Conservation (phyloP, 2,888 invertebrate genomes). For the Megamerina dolium region DNA sequence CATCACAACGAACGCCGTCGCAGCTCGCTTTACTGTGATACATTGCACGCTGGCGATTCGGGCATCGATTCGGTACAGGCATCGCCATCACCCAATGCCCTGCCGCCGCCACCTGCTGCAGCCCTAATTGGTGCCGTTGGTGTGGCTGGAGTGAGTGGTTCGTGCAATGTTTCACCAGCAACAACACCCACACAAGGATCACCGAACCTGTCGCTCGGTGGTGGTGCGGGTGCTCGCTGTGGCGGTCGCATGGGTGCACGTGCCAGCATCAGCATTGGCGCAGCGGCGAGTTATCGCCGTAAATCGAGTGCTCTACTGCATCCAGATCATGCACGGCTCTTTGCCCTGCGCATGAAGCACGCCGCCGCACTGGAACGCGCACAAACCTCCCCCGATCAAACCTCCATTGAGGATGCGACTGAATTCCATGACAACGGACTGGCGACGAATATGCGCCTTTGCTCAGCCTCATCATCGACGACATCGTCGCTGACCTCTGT, state of each 20-base stretch:
- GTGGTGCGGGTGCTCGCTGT: too few relatives aligned
- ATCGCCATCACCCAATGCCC: conserved; percentile 53
- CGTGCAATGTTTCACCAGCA: conserved; percentile 45
- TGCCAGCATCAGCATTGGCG: conserved; percentile 33
- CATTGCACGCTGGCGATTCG: conserved; percentile 57
- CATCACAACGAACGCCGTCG: conserved; percentile 32
- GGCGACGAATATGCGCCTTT: conserved; percentile 43
- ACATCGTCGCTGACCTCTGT: conserved; percentile 56
- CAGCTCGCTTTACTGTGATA: conserved; percentile 50
- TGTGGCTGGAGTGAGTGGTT: conserved; percentile 33
- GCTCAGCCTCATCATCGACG: conserved; percentile 54
- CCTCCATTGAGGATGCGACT: conserved; percentile 49
- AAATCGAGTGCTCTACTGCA: conserved; percentile 60
- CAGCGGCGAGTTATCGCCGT: conserved; percentile 45
- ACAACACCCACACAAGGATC: conserved; percentile 47
- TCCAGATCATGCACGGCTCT: conserved; percentile 64
- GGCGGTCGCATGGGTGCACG: conserved; percentile 28
- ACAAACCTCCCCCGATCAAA: conserved; percentile 47
- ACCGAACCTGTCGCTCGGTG: conserved; percentile 43
- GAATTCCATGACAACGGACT: conserved; percentile 50
- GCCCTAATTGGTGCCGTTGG: conserved; percentile 20
- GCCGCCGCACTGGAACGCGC: conserved; percentile 43
- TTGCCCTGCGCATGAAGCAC: conserved; percentile 50
- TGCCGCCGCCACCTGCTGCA: conserved; percentile 44
- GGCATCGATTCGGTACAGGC: conserved; percentile 70